Evolutionary conservation across 1,140 invertebrate genomes (phyloP).

Genomic region (Hyphantria cunea): DNA sequence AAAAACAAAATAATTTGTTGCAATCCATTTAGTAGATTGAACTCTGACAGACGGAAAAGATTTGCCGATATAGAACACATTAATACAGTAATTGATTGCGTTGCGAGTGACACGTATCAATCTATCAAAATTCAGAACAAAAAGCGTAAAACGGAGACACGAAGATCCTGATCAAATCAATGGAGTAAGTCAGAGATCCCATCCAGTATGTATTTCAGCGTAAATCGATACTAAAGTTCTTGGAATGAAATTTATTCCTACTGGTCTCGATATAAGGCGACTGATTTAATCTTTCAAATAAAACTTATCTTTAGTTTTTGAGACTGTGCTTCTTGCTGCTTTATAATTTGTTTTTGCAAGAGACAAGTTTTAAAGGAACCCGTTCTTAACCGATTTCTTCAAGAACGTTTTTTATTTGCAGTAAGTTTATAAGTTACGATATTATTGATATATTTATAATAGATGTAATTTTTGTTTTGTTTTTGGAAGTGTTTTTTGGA

Average conservation of each 20-base stretch:
- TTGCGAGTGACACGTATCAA: conserved; percentile 11
- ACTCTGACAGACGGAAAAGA: conserved; percentile 17
- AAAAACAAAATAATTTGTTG: conserved; percentile 10
- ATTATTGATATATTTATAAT: too few relatives aligned
- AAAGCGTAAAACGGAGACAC: conserved; percentile 6
- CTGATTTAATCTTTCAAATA: conserved; percentile 16
- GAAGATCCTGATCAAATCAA: conserved; percentile 1
- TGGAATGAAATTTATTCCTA: conserved; percentile 17
- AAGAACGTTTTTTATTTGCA: too few relatives aligned
- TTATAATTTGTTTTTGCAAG: conserved; percentile 8
- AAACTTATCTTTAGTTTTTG: background rate
- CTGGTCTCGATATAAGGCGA: conserved; percentile 14
- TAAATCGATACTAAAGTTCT: conserved; percentile 2
- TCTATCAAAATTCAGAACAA: conserved; percentile 12
- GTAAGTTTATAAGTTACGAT: too few relatives aligned
- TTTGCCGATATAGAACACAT: conserved; percentile 15
- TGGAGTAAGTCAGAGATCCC: conserved; percentile 3
- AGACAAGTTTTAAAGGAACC: background rate
- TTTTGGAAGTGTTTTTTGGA: too few relatives aligned
- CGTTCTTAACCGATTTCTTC: too few relatives aligned
- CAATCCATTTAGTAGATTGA: conserved; percentile 26
- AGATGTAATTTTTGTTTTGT: too few relatives aligned
- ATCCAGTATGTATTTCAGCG: conserved; percentile 2
- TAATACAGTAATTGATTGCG: conserved; percentile 21
- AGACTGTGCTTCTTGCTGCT: too few relatives aligned